phyloP scores from a whole-genome alignment of 2,113 vertebrate genomes.

The Morone saxatilis region DNA sequence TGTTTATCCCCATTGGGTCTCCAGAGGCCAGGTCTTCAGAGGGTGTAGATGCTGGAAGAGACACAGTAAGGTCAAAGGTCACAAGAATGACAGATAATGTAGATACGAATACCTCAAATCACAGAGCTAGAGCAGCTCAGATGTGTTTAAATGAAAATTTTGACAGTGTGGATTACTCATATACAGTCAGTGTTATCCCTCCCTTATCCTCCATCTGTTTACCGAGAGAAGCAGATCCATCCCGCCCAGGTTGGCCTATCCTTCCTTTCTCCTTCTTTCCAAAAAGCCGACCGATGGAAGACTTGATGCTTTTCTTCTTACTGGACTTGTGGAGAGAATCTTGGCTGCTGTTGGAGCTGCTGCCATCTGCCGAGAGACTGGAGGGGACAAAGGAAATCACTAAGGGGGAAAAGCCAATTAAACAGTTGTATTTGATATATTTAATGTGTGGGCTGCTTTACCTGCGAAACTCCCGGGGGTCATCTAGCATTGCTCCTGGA shows the following conservation, averaged over 20 bases:
- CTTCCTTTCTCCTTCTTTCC: conserved; percentile 95
- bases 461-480: conserved; percentile 90
- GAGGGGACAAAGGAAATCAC: neutral
- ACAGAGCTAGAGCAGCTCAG: neutral
- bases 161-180: neutral
- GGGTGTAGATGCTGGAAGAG: conserved; percentile 88
- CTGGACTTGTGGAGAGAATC: conserved; percentile 94
- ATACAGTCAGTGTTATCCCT: neutral
- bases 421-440: too few relatives aligned
- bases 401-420: neutral
- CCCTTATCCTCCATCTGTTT: conserved; percentile 45
- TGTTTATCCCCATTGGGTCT: conserved; percentile 90
- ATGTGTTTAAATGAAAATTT: conserved; percentile 7
- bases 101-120: neutral
- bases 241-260: conserved; percentile 89
- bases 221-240: conserved; percentile 89
- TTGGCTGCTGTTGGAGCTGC: conserved; percentile 88
- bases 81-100: neutral
- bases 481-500: conserved; percentile 88
- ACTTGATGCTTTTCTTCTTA: conserved; percentile 98
- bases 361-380: conserved; percentile 87
- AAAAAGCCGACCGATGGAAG: conserved; percentile 93
- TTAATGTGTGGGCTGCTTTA: conserved; percentile 45
- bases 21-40: conserved; percentile 89
- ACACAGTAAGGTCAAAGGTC: conserved; percentile 22